These are phyloP conservation scores for Narcine bancroftii DNA, from an alignment of 2,113 vertebrate species.

Conservation along the genomic window DNA sequence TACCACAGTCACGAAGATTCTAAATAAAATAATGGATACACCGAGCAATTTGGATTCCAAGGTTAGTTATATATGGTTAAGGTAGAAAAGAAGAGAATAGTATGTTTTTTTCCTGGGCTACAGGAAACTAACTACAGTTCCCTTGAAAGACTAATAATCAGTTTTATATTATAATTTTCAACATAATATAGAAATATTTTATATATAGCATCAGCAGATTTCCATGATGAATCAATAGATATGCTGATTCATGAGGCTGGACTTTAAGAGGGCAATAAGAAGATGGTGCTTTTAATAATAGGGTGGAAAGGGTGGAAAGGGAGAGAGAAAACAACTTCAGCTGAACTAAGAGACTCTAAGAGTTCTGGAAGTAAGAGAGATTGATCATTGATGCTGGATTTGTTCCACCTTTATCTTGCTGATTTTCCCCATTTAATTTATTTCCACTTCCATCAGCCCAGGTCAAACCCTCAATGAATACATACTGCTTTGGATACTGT, in stretches of 20 bases:
- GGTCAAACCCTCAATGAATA: too few species aligned
- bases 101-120: background rate
- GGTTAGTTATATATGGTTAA: background rate
- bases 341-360: too few species aligned
- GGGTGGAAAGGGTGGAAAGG: background rate
- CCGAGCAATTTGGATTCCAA: accelerated
- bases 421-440: too few species aligned
- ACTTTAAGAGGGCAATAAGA: background rate
- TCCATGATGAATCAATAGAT: background rate
- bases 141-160: background rate
- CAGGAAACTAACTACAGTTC: background rate
- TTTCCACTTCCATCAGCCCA: too few species aligned
- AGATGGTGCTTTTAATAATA: background rate
- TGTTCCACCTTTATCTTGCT: background rate
- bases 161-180: background rate
- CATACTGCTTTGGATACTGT: too few species aligned
- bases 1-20: background rate
- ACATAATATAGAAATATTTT: background rate
- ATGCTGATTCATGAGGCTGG: background rate
- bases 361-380: too few species aligned
- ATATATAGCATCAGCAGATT: background rate
- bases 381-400: background rate
- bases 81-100: background rate
- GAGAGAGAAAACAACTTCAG: too few species aligned
- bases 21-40: background rate